Evolutionary conservation across 1,140 invertebrate genomes (phyloP).

Genomic region (Rhynchophorus ferrugineus): DNA sequence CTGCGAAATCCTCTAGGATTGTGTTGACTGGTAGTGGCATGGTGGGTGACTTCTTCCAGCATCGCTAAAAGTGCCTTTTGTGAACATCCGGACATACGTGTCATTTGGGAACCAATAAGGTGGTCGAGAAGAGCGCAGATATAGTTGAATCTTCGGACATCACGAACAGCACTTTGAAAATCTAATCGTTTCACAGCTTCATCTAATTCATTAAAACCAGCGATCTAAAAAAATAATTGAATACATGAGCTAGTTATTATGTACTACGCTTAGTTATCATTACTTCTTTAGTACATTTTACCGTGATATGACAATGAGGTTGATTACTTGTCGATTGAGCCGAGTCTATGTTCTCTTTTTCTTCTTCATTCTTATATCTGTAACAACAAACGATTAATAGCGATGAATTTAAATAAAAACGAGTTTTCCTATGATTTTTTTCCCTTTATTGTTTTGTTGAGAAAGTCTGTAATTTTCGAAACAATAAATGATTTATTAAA

Average conservation of each 20-base stretch:
- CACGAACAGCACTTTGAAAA: constrained; percentile 87
- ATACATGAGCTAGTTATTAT: neutral
- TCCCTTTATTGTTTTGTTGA: neutral
- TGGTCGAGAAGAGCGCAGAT: constrained; percentile 88
- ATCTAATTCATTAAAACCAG: constrained; percentile 88
- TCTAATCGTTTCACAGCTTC: constrained; percentile 92
- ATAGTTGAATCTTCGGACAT: constrained; percentile 92
- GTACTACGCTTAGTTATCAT: constrained; percentile 33
- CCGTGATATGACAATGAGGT: constrained; percentile 87
- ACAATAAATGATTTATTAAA: too few relatives aligned
- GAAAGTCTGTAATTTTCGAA: too few relatives aligned
- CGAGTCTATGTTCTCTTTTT: constrained; percentile 18
- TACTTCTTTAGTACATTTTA: constrained; percentile 85
- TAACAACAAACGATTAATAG: too few relatives aligned
- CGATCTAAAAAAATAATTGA: constrained; percentile 55
- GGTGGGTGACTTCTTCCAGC: constrained; percentile 84
- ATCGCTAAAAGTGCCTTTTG: constrained; percentile 89
- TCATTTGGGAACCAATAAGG: constrained; percentile 75
- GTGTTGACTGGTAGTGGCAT: constrained; percentile 71
- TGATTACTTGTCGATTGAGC: constrained; percentile 48
- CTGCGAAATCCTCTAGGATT: constrained; percentile 75
- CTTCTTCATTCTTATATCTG: constrained; percentile 14
- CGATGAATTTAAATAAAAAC: neutral
- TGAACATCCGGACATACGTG: constrained; percentile 82
- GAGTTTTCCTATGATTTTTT: neutral